These are phyloP conservation scores for Drosophila diplacantha DNA, from an alignment of 2,888 invertebrate genomes.

Conservation along the genomic window DNA sequence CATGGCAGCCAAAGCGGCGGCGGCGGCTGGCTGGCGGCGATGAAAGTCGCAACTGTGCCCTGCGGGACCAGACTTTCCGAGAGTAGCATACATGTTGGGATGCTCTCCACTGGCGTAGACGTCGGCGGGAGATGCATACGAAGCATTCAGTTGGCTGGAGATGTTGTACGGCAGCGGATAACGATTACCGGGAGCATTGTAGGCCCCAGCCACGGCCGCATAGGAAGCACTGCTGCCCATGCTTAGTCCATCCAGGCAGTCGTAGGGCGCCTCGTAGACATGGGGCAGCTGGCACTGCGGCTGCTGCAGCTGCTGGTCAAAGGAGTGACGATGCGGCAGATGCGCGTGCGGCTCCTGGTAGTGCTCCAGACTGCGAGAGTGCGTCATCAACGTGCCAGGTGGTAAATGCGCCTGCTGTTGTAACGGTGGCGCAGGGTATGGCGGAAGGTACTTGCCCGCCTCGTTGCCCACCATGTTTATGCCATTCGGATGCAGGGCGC, in stretches of 20 bases:
- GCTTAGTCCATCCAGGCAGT: conserved; percentile 75
- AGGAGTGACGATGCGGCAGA: conserved; percentile 76
- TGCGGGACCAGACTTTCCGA: conserved; percentile 48
- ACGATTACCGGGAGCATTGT: conserved; percentile 77
- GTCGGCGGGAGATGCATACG: conserved; percentile 62
- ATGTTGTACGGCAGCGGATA: conserved; percentile 77
- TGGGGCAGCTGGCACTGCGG: conserved; percentile 53
- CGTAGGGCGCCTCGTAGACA: conserved; percentile 75
- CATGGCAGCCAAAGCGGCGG: conserved; percentile 31
- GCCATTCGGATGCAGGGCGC: conserved; percentile 58
- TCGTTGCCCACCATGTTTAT: conserved; percentile 44
- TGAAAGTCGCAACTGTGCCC: conserved; percentile 65
- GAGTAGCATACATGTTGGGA: conserved; percentile 62
- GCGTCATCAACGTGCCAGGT: conserved; percentile 70
- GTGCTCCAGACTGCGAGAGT: conserved; percentile 77
- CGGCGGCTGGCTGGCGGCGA: conserved; percentile 22
- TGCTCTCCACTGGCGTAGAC: conserved; percentile 49
- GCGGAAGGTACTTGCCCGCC: conserved; percentile 33
- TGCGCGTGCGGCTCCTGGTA: conserved; percentile 73
- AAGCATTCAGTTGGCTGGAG: conserved; percentile 74
- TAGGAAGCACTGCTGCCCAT: conserved; percentile 70
- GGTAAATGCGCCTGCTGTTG: conserved; percentile 52
- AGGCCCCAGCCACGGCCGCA: conserved; percentile 71
- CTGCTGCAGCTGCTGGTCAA: conserved; percentile 75
- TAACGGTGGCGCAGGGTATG: conserved; percentile 44